These are phyloP conservation scores for Chamaedrilus cognettii DNA, from an alignment of 2,888 invertebrate species.

Conservation along the genomic window DNA sequence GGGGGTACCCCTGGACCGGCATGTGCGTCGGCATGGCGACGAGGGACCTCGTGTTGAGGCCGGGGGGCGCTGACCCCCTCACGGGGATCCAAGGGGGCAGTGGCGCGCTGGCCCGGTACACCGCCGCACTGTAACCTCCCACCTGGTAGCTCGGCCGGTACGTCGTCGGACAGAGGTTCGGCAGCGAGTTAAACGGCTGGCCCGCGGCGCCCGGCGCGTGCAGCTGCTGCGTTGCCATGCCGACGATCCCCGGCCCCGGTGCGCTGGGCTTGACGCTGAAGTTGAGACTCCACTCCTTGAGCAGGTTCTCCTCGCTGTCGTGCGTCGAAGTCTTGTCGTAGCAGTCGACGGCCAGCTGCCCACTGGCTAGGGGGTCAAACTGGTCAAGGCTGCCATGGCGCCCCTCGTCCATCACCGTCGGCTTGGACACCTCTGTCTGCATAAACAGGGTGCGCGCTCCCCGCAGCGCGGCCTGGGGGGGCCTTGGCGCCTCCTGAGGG, in stretches of 20 bases:
- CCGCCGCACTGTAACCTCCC: no score
- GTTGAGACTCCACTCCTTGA: conserved; percentile 38
- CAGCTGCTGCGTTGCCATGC: neutral
- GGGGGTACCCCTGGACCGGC: no score
- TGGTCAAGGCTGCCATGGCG: conserved; percentile 23
- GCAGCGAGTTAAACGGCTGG: neutral
- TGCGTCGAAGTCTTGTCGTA: conserved; percentile 5
- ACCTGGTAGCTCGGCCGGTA: no score
- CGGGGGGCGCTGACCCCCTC: no score
- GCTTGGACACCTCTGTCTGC: conserved; percentile 25
- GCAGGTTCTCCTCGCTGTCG: conserved; percentile 30
- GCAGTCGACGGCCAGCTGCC: conserved; percentile 33
- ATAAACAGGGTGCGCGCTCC: conserved; percentile 33
- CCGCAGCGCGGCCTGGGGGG: no score
- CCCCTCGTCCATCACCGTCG: conserved; percentile 7
- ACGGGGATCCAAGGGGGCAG: no score
- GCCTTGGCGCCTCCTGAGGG: neutral
- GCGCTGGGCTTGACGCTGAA: conserved; percentile 7
- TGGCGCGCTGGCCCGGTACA: no score
- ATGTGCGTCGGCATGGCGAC: no score
- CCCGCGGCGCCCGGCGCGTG: neutral
- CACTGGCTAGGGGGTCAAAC: conserved; percentile 38
- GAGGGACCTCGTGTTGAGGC: no score
- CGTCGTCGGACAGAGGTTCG: no score
- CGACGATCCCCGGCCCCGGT: neutral